These are phyloP conservation scores for Buphagus erythrorhynchus DNA, from an alignment of 2,797 vertebrate genomes.

Conservation along the genomic window DNA sequence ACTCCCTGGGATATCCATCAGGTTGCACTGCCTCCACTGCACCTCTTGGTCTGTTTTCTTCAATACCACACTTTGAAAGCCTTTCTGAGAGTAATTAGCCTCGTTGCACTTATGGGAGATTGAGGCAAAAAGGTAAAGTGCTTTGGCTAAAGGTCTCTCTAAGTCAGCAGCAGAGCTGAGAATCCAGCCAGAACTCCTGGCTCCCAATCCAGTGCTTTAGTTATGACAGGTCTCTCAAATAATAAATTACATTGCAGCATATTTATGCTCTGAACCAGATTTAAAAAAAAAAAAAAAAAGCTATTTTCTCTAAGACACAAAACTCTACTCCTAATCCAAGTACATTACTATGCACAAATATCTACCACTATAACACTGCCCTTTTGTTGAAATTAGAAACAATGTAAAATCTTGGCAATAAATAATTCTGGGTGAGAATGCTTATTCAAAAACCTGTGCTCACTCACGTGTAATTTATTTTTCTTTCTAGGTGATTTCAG, in stretches of 20 bases:
- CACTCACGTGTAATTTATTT: not conserved
- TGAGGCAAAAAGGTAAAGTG: not conserved
- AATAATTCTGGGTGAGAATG: not conserved
- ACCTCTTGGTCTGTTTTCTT: not conserved
- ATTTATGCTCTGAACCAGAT: not conserved
- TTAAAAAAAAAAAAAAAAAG: not conserved
- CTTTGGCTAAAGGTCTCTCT: not conserved
- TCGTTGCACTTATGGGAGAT: not conserved
- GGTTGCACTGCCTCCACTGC: not conserved
- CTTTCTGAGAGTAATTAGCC: not conserved
- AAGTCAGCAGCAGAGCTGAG: not conserved
- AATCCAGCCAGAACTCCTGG: not conserved
- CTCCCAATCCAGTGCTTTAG: not conserved
- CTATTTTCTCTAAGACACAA: not conserved
- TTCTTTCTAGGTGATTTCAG: slow-evolving; percentile 90
- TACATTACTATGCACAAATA: not conserved
- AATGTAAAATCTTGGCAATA: not conserved
- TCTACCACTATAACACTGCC: not conserved
- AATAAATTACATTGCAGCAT: not conserved
- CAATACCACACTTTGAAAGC: not conserved
- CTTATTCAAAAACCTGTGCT: not conserved
- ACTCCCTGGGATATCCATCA: not conserved
- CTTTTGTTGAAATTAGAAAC: not conserved
- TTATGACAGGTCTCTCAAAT: not conserved
- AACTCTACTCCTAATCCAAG: not conserved